Evolutionary conservation across 2,888 invertebrate genomes (phyloP), one percentile per base, ranked within the genome.

Genomic region (Pterostichus madidus): DNA sequence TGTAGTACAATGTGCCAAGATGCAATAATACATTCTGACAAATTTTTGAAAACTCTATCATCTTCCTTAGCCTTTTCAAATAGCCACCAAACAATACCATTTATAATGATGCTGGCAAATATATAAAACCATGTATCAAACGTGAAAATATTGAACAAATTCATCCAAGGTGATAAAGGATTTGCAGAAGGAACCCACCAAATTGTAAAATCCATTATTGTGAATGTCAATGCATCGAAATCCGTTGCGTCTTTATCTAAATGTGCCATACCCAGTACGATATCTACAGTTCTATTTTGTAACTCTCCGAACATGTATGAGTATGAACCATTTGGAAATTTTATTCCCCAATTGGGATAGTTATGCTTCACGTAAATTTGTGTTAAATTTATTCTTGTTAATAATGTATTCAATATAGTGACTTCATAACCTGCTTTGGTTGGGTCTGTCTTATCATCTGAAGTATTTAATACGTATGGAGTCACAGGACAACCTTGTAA

Each of bases 241-340:
- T 56, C 77, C 6, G 53, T 39, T 7, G n/a, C 13, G 17, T 31
- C 10, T 15, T 8, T 7, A 7, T 6, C 4, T 10, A 77, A 5
- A 15, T 13, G 5, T 13, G 39, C 91, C 5, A 93, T 93, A 3
- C 93, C 93, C n/a, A 93, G 85, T 10, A 93, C 89, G 5, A 93
- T 87, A 83, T 93, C 91, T 4, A 91, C 85, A 52, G 83, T 87
- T 83, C 88, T 89, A 0, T 88, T 85, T 2, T 88, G 85, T 0
- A 93, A 85, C 11, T 89, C 86, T 2, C 89, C 90, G 39, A 93
- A 87, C 13, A 92, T 89, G 7, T 92, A 92, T 13, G 89, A 89
- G 92, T 93, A 93, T 5, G 87, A 86, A 0, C 91, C 91, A 46
- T 88, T 84, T 15, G 85, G 75, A 11, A 89, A 86, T 83, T 90